Conservation (phyloP, 2,888 invertebrate species). For the Punctoribates punctum region DNA sequence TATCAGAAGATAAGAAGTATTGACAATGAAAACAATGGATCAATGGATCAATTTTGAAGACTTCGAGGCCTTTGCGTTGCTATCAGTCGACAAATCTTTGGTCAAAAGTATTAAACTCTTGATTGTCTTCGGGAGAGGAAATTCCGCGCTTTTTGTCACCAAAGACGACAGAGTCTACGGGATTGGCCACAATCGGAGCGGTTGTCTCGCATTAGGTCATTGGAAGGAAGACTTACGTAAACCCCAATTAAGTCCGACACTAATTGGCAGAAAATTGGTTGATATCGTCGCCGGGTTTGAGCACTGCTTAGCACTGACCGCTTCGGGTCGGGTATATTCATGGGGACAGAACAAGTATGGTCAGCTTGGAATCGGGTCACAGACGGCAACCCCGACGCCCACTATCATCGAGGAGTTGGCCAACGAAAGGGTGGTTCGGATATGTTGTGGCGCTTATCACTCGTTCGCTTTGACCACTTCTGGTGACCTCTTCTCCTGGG, state of each 20-base stretch:
- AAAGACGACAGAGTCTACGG: conserved; percentile 3
- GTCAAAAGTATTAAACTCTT: too few relatives aligned
- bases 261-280: not conserved
- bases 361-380: not conserved
- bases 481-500: not conserved
- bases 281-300: not conserved
- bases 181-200: not conserved
- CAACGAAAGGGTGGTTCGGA: not conserved
- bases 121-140: too few relatives aligned
- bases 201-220: not conserved
- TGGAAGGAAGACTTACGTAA: not conserved
- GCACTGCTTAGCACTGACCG: conserved; percentile 1
- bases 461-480: not conserved
- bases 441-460: not conserved
- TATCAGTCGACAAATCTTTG: too few relatives aligned
- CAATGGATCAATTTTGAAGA: too few relatives aligned
- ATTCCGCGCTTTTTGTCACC: too few relatives aligned
- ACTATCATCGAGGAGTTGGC: too few relatives aligned
- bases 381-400: too few relatives aligned
- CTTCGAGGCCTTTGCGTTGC: too few relatives aligned
- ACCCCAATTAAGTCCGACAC: not conserved
- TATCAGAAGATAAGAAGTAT: too few relatives aligned
- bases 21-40: too few relatives aligned
- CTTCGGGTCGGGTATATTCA: not conserved
- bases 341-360: not conserved